Evolutionary conservation across 2,888 invertebrate species (phyloP), one percentile per base, ranked within the genome.

Genomic region (Leuctra nigra): DNA sequence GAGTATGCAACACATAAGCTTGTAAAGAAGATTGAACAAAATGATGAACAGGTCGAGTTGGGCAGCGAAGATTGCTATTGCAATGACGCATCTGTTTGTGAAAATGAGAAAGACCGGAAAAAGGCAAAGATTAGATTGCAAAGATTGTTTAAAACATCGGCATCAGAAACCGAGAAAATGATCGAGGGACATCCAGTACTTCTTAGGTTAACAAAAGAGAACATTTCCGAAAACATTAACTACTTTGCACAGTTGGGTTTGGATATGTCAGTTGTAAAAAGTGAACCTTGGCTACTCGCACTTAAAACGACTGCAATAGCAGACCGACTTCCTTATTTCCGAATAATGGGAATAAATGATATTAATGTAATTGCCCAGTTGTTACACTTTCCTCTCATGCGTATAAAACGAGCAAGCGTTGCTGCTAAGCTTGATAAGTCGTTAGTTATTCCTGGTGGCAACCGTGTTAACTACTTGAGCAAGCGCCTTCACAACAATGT

Each of bases 401-500:
- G 50, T 68, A 76, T 59, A 24, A n/a, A n/a, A n/a, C n/a, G n/a
- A n/a, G n/a, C n/a, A n/a, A n/a, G n/a, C n/a, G n/a, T n/a, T n/a
- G n/a, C n/a, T n/a, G n/a, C n/a, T n/a, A n/a, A n/a, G n/a, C n/a
- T n/a, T n/a, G n/a, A n/a, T n/a, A n/a, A n/a, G n/a, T n/a, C n/a
- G n/a, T n/a, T n/a, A n/a, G 63, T 68, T 50, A 69, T 76, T 1
- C 72, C 70, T 57, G 73, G 74, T 60, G 66, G 68, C 55, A 81
- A 80, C 67, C 76, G 82, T 54, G 68, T 82, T n/a, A 80, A 81
- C 64, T 81, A 75, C 64, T 72, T 82, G 58, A 73, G 80, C 56
- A 69, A 76, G 22, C 68, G 68, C 41, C 16, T 63, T 52, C 61
- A 70, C 69, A 61, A 67, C 24, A 58, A 62, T 25, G 47, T 72